Evolutionary conservation across 2,797 vertebrate genomes (phyloP).

Genomic region (Hoplostethus atlanticus): DNA sequence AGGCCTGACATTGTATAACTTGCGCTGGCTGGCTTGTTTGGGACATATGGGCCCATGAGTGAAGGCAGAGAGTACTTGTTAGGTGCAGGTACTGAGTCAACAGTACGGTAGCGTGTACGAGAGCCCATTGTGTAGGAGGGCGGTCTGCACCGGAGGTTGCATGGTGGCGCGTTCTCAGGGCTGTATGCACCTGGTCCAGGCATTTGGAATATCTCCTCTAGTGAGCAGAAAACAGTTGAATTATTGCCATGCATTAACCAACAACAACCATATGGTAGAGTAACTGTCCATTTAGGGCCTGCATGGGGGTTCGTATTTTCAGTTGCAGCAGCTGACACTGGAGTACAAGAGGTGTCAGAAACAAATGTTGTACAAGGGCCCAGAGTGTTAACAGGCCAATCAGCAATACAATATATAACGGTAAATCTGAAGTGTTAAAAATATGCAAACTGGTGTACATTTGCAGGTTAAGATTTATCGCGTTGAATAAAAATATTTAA

Average conservation of each 20-base stretch:
- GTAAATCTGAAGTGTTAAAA: not conserved
- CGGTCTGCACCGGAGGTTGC: conserved; percentile 79
- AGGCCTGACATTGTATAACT: conserved; percentile 83
- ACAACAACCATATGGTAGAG: conserved; percentile 34
- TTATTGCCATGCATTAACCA: not conserved
- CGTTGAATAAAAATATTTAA: no score
- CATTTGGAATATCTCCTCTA: conserved; percentile 76
- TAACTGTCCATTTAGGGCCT: not conserved
- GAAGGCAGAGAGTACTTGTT: conserved; percentile 89
- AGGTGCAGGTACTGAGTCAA: conserved; percentile 85
- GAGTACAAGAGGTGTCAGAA: conserved; percentile 22
- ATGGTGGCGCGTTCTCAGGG: conserved; percentile 83
- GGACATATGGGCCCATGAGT: conserved; percentile 84
- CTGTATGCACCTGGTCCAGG: conserved; percentile 91
- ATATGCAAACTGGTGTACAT: not conserved
- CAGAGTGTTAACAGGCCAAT: not conserved
- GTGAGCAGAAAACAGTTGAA: conserved; percentile 48
- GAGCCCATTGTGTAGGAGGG: conserved; percentile 89
- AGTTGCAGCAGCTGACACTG: conserved; percentile 52
- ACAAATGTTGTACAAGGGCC: conserved; percentile 11
- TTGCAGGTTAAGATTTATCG: not conserved
- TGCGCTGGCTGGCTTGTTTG: conserved; percentile 86
- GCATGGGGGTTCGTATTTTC: conserved; percentile 13
- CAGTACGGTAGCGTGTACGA: conserved; percentile 79
- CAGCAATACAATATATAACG: not conserved